These are phyloP conservation scores for Diogma glabrata DNA, from an alignment of 2,888 invertebrate species.

Conservation along the genomic window DNA sequence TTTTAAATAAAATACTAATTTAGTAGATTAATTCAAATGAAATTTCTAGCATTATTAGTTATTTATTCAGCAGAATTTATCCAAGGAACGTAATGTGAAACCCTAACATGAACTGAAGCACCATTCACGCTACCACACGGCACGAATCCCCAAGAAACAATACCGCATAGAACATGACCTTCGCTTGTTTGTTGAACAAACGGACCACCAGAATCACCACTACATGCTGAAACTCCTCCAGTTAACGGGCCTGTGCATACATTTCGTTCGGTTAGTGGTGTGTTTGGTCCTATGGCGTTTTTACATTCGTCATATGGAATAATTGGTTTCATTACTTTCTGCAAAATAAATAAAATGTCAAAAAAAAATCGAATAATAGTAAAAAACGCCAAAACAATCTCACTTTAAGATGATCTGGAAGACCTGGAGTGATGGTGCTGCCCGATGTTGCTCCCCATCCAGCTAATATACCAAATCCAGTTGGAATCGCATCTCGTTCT, in stretches of 20 bases:
- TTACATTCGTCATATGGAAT: constrained; percentile 25
- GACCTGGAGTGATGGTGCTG: neutral
- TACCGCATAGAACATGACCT: constrained; percentile 28
- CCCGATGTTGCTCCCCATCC: constrained; percentile 36
- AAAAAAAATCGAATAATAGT: too few species aligned
- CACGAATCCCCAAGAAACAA: constrained; percentile 41
- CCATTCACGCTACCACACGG: constrained; percentile 35
- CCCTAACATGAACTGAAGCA: constrained; percentile 38
- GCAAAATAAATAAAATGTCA: too few species aligned
- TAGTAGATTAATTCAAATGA: too few species aligned
- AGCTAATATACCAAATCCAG: constrained; percentile 30
- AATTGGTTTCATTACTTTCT: constrained; percentile 27
- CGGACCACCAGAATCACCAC: constrained; percentile 34
- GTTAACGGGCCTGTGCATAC: constrained; percentile 37
- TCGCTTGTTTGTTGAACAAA: constrained; percentile 22
- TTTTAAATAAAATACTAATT: too few species aligned
- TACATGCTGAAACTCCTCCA: constrained; percentile 37
- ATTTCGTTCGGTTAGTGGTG: constrained; percentile 28
- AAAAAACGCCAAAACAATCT: too few species aligned
- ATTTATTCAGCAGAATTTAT: too few species aligned
- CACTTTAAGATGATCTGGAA: too few species aligned
- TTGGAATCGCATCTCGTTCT: constrained; percentile 22
- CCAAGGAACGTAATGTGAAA: constrained; percentile 36
- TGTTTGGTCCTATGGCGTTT: constrained; percentile 18
- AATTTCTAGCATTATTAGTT: too few species aligned